These are phyloP conservation scores for Sericinus montela DNA, from an alignment of 2,888 invertebrate species.

Conservation along the genomic window DNA sequence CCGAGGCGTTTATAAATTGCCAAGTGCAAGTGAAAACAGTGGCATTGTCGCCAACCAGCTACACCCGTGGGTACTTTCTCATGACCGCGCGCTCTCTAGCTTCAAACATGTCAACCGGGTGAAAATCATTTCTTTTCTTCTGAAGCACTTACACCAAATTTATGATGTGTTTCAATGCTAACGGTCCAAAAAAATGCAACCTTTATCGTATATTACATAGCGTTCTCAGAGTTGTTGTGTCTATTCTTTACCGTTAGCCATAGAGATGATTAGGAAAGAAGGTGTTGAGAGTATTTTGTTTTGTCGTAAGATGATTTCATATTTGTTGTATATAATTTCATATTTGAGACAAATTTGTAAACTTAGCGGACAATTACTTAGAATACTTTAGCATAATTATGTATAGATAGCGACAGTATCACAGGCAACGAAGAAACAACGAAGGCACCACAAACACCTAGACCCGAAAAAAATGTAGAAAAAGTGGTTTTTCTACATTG, in stretches of 20 bases:
- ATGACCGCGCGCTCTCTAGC: slow-evolving; percentile 30
- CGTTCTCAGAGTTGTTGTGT: background rate
- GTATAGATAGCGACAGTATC: too few relatives aligned
- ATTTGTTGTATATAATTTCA: too few relatives aligned
- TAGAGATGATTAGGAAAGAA: too few relatives aligned
- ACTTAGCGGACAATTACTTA: too few relatives aligned
- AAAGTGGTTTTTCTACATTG: too few relatives aligned
- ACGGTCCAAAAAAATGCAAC: background rate
- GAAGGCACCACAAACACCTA: too few relatives aligned
- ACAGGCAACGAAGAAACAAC: too few relatives aligned
- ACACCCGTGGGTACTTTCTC: slow-evolving; percentile 53
- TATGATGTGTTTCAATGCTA: slow-evolving; percentile 1
- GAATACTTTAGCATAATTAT: too few relatives aligned
- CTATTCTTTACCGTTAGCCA: background rate
- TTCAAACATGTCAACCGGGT: slow-evolving; percentile 23
- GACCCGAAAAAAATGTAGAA: too few relatives aligned
- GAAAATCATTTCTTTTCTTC: slow-evolving; percentile 23
- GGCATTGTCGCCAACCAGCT: slow-evolving; percentile 25
- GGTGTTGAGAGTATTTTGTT: too few relatives aligned
- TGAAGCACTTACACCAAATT: slow-evolving; percentile 13
- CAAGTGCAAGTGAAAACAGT: slow-evolving; percentile 37
- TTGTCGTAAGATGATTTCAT: too few relatives aligned
- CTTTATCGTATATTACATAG: background rate
- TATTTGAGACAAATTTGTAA: too few relatives aligned
- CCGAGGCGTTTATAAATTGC: slow-evolving; percentile 14